Evolutionary conservation across 64 coral and sea anemone genomes (phyloP), one percentile per base, ranked within the genome.

Genomic region (Trachythela sp.): DNA sequence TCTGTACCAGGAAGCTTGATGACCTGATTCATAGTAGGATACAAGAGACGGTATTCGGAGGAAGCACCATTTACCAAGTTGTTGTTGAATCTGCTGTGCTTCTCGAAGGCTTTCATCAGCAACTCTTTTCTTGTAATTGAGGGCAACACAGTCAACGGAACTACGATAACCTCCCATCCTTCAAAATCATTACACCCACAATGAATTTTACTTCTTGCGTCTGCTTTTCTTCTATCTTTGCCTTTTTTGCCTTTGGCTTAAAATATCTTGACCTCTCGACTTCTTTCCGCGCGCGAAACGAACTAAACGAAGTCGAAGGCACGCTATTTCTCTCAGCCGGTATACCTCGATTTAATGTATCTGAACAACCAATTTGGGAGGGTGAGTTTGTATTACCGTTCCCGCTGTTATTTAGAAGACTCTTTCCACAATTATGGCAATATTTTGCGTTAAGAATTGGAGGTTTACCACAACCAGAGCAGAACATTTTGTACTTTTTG

Each of bases 81-180:
- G 60, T 90, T 94, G 67, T 90, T 83, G 58, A 88, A 77, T 37
- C 86, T 15, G 84, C 83, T 83, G 70, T 94, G 92, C 43, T 90
- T 90, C 43, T 83, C 88, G 27, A 90, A 88, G 56, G 88, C 88
- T 89, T 93, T 93, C 26, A 43, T 35, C 56, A 90, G 38, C 45
- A 90, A 49, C n/a, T 93, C 92, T 38, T 90, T 64, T n/a, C 80
- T 48, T 70, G 83, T 88, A 36, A 93, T 89, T 39, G 49, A 48
- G 26, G 31, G 13, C 20, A 26, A 41, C 18, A 93, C 92, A 18
- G 83, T 90, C 86, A 93, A 24, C 13, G 88, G 92, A 60, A 93
- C 45, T 77, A 36, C 13, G 37, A 84, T 35, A 92, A 48, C 33
- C 22, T 59, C 36, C 91, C 91, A 70, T 88, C 86, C 37, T 88